Evolutionary conservation across 2,797 vertebrate species (phyloP).

Genomic region (Rhinichthys osculus): DNA sequence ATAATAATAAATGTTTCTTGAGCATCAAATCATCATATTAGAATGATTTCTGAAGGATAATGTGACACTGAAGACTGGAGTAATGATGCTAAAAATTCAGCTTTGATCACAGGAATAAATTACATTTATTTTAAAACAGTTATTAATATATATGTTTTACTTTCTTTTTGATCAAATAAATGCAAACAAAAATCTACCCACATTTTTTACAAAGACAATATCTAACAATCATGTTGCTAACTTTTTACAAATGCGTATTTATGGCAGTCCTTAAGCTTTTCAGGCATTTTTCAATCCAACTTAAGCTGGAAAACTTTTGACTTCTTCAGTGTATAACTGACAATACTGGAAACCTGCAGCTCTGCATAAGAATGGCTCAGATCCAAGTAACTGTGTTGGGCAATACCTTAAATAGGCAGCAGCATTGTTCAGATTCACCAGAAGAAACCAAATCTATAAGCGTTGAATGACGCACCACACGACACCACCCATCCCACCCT

Average conservation of each 20-base stretch:
- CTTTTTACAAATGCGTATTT: no score
- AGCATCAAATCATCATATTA: no score
- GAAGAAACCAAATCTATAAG: neutral
- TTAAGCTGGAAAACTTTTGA: no score
- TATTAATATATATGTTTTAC: neutral
- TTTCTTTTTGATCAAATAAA: neutral
- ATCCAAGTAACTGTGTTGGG: neutral
- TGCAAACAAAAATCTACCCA: neutral
- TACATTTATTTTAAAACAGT: no score
- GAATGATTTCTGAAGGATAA: no score
- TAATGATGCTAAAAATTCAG: no score
- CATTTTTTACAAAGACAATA: no score
- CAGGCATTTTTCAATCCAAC: no score
- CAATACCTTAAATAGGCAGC: slow-evolving; percentile 43
- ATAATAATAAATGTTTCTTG: neutral
- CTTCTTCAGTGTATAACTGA: neutral
- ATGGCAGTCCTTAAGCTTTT: no score
- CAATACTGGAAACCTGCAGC: neutral
- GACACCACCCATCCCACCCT: slow-evolving; percentile 18
- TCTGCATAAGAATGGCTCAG: slow-evolving; percentile 15
- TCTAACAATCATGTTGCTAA: no score
- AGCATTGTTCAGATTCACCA: slow-evolving; percentile 24
- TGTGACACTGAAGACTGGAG: no score
- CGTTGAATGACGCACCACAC: slow-evolving; percentile 39
- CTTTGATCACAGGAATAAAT: no score